A percentile compares a stretch with the other conserved stretches of the same genome.
These are phyloP conservation scores for Mustela lutreola DNA, from an alignment of 2,113 vertebrate genomes.

Conservation along the genomic window DNA sequence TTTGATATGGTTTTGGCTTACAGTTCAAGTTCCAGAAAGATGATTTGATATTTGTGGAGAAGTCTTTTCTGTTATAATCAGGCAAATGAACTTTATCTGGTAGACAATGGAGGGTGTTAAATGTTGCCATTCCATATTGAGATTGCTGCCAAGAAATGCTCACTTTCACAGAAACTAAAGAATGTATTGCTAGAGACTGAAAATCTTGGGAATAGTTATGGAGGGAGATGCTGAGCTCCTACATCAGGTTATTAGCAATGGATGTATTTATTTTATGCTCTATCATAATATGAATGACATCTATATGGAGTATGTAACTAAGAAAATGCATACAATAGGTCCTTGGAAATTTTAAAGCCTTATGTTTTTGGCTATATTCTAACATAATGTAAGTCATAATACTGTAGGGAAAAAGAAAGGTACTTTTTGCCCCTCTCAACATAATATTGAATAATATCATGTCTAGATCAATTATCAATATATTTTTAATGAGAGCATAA, in stretches of 20 bases:
- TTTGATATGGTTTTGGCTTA: neutral
- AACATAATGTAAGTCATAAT: neutral
- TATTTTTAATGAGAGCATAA: neutral
- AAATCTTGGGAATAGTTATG: neutral
- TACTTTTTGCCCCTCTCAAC: neutral
- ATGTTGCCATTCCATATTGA: neutral
- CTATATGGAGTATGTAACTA: neutral
- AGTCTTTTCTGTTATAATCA: neutral
- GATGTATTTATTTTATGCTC: neutral
- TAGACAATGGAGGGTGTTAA: neutral
- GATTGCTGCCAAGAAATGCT: neutral
- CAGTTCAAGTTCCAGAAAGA: neutral
- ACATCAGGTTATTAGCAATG: neutral
- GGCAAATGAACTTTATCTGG: neutral
- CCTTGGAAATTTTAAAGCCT: neutral
- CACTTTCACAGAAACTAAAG: neutral
- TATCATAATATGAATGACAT: neutral
- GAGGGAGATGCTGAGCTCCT: neutral
- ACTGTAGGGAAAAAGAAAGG: neutral
- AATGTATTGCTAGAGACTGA: neutral
- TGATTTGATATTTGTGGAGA: neutral
- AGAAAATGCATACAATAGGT: neutral
- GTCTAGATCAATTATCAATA: neutral
- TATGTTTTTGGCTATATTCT: neutral
- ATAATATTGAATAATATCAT: neutral